Evolutionary conservation across 2,113 vertebrate species (phyloP), one percentile per base, ranked within the genome.

Genomic region (Columba livia): DNA sequence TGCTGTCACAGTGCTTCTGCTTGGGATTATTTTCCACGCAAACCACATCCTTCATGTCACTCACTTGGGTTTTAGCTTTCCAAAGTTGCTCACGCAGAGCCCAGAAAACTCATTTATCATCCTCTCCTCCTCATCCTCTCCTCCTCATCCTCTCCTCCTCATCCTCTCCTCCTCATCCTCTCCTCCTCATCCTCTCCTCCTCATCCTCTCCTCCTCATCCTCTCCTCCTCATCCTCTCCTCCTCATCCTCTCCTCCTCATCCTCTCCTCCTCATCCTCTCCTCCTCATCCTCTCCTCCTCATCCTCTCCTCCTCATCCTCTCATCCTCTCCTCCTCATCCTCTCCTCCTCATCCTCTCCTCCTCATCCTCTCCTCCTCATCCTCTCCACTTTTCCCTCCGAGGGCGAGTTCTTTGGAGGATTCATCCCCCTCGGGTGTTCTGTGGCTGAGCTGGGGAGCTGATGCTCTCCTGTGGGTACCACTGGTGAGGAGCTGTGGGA

Each of bases 1-100:
- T 87, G 56, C 60, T 89, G 24, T 69, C 67, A 36, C 84, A 42
- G 20, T n/a, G 56, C 88, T 85, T 64, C 89, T 92, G 71, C 56
- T 89, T 83, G 80, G 60, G 72, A 54, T 85, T 90, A n/a, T 78
- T 95, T 88, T 88, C 36, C 26, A 29, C 7, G n/a, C 62, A 88
- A 81, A 77, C 65, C 79, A 34, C 85, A 60, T 94, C 87, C 56
- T 83, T 94, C 48, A 15, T 60, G 79, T 85, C 50, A 75, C 44
- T 42, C 5, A 0, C 79, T 64, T 79, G 50, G 67, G 40, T 61
- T 88, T 92, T 79, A 66, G 50, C 74, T 91, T 94, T 65, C n/a
- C 16, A 1, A 70, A 79, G 58, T n/a, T 70, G 56, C 79, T 91
- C 75, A 20, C 47, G 18, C 18, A 29, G 54, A 87, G 51, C 54